Evolutionary conservation across 2,113 vertebrate species (phyloP).

Genomic region (Shinisaurus crocodilurus): DNA sequence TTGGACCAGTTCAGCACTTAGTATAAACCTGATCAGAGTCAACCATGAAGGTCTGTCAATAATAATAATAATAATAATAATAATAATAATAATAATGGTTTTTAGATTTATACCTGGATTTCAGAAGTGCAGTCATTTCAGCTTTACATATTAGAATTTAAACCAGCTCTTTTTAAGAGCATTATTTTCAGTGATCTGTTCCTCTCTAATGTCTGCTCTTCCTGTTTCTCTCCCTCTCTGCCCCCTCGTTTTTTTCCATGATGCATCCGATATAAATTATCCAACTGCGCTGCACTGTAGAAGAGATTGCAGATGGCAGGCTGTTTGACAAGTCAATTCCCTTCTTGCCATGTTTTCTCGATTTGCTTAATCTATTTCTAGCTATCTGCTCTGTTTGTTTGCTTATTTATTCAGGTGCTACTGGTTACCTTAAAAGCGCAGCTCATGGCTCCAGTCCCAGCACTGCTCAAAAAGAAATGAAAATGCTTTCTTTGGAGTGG

Average conservation of each 20-base stretch:
- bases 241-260: not conserved
- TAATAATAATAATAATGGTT: not conserved
- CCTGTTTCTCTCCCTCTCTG: not conserved
- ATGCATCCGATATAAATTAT: slow-evolving; percentile 31
- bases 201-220: slow-evolving; percentile 21
- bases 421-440: slow-evolving; percentile 10
- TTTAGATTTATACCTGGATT: not conserved
- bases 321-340: slow-evolving; percentile 33
- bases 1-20: not conserved
- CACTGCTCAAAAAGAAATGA: slow-evolving; percentile 11
- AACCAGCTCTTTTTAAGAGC: not conserved
- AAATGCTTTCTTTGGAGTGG: not conserved
- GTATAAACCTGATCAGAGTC: not conserved
- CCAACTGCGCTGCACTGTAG: not conserved
- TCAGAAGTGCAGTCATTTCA: not conserved
- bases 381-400: slow-evolving; percentile 31
- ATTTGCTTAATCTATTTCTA: slow-evolving; percentile 47
- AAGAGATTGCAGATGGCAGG: slow-evolving; percentile 24
- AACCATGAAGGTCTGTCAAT: not conserved
- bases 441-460: slow-evolving; percentile 6
- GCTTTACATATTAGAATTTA: not conserved
- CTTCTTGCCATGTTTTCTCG: slow-evolving; percentile 46
- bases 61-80: not conserved
- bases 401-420: slow-evolving; percentile 41
- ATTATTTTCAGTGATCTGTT: not conserved